Conservation (phyloP, 1,140 invertebrate species). For the Saccostrea echinata region DNA sequence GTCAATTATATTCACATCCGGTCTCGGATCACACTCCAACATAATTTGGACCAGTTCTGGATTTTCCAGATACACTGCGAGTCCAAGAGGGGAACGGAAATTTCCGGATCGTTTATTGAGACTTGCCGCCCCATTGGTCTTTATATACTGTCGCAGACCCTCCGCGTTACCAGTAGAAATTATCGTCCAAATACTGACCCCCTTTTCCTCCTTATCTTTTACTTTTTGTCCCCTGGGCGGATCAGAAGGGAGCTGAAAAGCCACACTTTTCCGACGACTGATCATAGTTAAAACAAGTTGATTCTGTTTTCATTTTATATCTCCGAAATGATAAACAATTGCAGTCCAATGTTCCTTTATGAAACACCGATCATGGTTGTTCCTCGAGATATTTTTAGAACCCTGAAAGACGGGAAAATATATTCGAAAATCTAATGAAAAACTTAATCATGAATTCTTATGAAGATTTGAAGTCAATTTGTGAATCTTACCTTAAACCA, state of each 20-base stretch:
- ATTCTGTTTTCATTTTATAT: constrained; percentile 1
- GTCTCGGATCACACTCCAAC: neutral
- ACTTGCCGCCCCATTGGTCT: neutral
- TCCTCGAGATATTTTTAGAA: neutral
- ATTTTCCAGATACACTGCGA: constrained; percentile 38
- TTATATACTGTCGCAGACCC: constrained; percentile 3
- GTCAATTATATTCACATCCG: constrained; percentile 31
- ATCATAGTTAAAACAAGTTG: neutral
- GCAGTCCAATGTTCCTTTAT: neutral
- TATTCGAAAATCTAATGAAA: too few species aligned
- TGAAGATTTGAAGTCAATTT: too few species aligned
- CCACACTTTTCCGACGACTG: constrained; percentile 1
- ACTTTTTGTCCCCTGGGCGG: neutral
- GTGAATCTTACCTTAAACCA: too few species aligned
- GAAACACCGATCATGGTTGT: neutral
- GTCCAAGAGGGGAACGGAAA: constrained; percentile 1
- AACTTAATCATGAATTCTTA: too few species aligned
- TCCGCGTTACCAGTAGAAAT: neutral
- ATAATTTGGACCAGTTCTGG: constrained; percentile 9
- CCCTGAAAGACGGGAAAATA: too few species aligned
- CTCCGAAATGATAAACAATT: neutral
- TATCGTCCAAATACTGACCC: constrained; percentile 23
- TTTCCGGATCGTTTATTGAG: neutral
- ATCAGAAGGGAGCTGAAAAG: neutral
- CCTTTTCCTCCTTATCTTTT: neutral